Evolutionary conservation across 2,113 vertebrate species (phyloP).

Genomic region (Pangasianodon gigas): DNA sequence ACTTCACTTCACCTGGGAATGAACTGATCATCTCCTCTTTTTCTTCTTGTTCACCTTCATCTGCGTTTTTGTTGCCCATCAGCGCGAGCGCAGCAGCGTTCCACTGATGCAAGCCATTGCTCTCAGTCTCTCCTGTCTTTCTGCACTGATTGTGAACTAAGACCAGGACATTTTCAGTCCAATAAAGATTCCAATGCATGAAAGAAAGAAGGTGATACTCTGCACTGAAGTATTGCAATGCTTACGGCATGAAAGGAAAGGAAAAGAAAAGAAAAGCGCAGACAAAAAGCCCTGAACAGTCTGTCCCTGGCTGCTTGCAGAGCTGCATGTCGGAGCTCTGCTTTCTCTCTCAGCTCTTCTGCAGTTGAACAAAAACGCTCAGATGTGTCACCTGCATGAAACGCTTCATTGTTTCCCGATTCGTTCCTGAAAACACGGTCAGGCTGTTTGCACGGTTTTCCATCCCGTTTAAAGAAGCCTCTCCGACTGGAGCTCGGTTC

Average conservation of each 20-base stretch:
- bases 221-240: not conserved
- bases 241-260: slow-evolving; percentile 3
- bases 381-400: not conserved
- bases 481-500: not conserved
- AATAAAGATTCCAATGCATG: not conserved
- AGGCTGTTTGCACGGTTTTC: slow-evolving; percentile 35
- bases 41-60: not conserved
- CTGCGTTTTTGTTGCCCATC: not conserved
- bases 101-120: not conserved
- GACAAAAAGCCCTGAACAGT: not conserved
- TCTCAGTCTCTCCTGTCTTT: not conserved
- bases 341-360: not conserved
- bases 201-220: not conserved
- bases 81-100: not conserved
- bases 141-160: not conserved
- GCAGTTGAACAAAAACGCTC: not conserved
- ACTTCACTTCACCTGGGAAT: not conserved
- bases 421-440: not conserved
- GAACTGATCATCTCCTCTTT: not conserved
- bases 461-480: not conserved
- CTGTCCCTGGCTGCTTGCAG: not conserved
- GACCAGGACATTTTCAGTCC: not conserved
- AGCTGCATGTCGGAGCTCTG: not conserved
- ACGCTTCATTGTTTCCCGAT: not conserved
- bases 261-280: not conserved